A percentile compares a stretch with the other conserved stretches of the same genome.
These are phyloP conservation scores for Melanerpes formicivorus DNA, from an alignment of 2,113 vertebrate species.

Conservation along the genomic window DNA sequence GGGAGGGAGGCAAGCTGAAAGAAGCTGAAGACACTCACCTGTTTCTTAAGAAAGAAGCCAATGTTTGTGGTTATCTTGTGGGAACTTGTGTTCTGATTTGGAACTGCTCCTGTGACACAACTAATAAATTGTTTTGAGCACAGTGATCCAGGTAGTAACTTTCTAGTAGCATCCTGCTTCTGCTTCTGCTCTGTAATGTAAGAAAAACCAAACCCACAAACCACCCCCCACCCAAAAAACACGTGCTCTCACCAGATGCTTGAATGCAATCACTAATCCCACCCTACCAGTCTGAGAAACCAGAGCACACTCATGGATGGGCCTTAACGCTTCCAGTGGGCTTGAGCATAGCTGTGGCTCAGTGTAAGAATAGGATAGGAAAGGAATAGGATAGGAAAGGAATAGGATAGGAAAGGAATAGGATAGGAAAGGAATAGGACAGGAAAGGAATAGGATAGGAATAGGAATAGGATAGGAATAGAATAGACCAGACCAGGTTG, in stretches of 20 bases:
- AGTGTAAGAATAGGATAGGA: neutral
- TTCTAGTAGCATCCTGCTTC: neutral
- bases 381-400: no score
- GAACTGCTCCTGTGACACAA: constrained; percentile 43
- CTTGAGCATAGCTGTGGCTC: neutral
- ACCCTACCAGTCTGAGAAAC: neutral
- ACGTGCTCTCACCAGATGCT: neutral
- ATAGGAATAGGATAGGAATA: no score
- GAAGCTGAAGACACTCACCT: neutral
- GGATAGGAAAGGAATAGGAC: no score
- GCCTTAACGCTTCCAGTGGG: neutral
- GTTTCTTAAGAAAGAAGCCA: constrained; percentile 25
- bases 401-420: no score
- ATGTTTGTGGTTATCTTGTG: constrained; percentile 10
- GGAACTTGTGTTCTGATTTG: constrained; percentile 9
- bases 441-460: no score
- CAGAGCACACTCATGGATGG: neutral
- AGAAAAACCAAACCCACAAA: neutral
- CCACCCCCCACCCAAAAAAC: no score
- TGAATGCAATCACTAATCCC: neutral
- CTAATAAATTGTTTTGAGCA: constrained; percentile 48
- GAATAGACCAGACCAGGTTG: no score
- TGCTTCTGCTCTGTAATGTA: neutral
- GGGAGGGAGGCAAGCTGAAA: neutral
- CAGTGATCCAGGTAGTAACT: neutral